Percentiles rank a stretch among this genome's conserved stretches.
These are phyloP conservation scores for Bruchidius siliquastri DNA, from an alignment of 2,888 invertebrate species.

Conservation along the genomic window DNA sequence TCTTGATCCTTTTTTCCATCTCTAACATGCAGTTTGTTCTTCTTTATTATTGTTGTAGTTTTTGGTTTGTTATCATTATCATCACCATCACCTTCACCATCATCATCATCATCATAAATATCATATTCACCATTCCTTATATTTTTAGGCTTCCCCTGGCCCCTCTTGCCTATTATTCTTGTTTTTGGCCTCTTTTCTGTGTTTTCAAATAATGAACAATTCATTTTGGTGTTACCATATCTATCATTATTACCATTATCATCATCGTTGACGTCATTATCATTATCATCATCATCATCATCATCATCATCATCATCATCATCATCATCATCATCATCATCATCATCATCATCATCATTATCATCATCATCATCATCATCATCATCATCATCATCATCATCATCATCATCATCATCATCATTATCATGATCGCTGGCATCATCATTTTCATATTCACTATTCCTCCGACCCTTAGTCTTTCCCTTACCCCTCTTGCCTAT, in stretches of 20 bases:
- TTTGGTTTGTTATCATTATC: slow-evolving; percentile 1
- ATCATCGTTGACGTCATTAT: slow-evolving; percentile 9
- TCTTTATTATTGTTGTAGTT: too few species aligned
- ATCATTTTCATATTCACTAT: slow-evolving; percentile 2
- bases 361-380: slow-evolving; percentile 14
- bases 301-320: slow-evolving; percentile 8
- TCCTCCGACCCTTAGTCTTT: not conserved
- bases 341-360: slow-evolving; percentile 11
- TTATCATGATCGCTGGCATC: not conserved
- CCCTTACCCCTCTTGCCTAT: not conserved
- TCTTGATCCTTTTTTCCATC: not conserved
- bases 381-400: slow-evolving; percentile 2
- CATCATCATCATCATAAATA: slow-evolving; percentile 19
- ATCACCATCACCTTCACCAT: slow-evolving; percentile 12
- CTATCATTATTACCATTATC: not conserved
- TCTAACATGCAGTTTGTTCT: not conserved
- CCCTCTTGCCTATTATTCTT: too few species aligned
- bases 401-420: slow-evolving; percentile 3
- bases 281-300: not conserved
- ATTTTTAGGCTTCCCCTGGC: not conserved
- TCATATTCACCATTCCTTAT: slow-evolving; percentile 7
- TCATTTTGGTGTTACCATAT: too few species aligned
- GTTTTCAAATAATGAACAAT: too few species aligned
- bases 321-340: slow-evolving; percentile 14
- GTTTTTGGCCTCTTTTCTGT: too few species aligned